phyloP scores from a whole-genome alignment of 2,113 vertebrate genomes.

The Callorhinus ursinus region DNA sequence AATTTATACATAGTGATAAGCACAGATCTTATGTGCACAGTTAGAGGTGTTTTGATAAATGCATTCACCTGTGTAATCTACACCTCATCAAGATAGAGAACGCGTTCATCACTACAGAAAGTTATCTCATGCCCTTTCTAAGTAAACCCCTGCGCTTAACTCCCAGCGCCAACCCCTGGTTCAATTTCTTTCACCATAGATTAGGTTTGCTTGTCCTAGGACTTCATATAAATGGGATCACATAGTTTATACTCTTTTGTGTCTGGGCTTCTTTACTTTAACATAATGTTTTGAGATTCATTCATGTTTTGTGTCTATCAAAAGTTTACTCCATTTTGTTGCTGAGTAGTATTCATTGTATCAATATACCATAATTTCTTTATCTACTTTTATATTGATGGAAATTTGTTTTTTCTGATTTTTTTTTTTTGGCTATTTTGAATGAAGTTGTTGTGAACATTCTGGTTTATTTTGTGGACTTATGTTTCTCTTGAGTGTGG shows the following conservation, averaged over 20 bases:
- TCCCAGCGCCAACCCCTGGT: not conserved
- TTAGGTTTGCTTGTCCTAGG: not conserved
- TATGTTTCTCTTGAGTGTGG: not conserved
- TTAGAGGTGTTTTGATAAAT: not conserved
- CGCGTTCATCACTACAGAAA: not conserved
- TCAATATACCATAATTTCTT: not conserved
- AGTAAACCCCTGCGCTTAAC: not conserved
- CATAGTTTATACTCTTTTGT: not conserved
- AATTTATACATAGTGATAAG: not conserved
- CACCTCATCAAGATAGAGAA: not conserved
- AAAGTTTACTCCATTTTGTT: slow-evolving; percentile 20
- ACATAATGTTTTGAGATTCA: not conserved
- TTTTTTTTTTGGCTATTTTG: not conserved
- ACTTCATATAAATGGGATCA: not conserved
- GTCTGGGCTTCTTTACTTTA: not conserved
- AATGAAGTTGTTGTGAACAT: not conserved
- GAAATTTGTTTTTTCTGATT: not conserved
- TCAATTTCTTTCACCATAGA: slow-evolving; percentile 15
- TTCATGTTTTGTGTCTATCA: not conserved
- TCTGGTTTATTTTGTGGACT: not conserved
- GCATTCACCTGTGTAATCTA: not conserved
- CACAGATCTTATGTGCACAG: not conserved
- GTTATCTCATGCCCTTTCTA: not conserved
- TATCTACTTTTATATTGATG: not conserved
- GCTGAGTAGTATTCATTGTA: not conserved